These are phyloP conservation scores for Polypterus senegalus DNA, from an alignment of 2,113 vertebrate species.

Conservation along the genomic window DNA sequence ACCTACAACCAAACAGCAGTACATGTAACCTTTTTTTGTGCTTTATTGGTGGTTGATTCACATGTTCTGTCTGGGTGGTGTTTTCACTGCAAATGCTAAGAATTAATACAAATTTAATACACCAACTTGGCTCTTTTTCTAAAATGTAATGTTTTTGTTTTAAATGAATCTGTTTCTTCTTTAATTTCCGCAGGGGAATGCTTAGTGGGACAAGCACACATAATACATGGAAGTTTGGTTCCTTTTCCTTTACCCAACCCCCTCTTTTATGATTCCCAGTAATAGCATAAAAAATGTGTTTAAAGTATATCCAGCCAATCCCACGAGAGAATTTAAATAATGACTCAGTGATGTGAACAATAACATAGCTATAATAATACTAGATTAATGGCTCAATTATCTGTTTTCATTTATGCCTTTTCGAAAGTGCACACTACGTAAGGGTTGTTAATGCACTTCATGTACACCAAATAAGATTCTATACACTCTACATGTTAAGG, in stretches of 20 bases:
- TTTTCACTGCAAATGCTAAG: too few relatives aligned
- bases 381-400: background rate
- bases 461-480: too few relatives aligned
- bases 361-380: background rate
- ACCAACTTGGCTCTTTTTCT: slow-evolving; percentile 17
- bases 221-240: slow-evolving; percentile 32
- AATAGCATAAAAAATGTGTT: background rate
- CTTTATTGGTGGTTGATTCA: too few relatives aligned
- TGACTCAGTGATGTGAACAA: background rate
- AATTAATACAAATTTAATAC: too few relatives aligned
- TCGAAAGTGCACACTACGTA: too few relatives aligned
- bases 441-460: too few relatives aligned
- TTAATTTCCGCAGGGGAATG: slow-evolving; percentile 37
- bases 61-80: too few relatives aligned
- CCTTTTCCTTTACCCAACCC: too few relatives aligned
- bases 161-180: slow-evolving; percentile 36
- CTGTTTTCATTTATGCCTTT: background rate
- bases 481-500: too few relatives aligned
- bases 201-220: slow-evolving; percentile 41
- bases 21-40: too few relatives aligned
- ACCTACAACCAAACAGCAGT: too few relatives aligned
- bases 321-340: background rate
- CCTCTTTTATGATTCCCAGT: background rate
- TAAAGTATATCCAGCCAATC: background rate
- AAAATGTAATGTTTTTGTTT: slow-evolving; percentile 41